A percentile compares a stretch with the other conserved stretches of the same genome.
phyloP scores from a whole-genome alignment of 2,797 vertebrate species.

The Cephalopachus bancanus region DNA sequence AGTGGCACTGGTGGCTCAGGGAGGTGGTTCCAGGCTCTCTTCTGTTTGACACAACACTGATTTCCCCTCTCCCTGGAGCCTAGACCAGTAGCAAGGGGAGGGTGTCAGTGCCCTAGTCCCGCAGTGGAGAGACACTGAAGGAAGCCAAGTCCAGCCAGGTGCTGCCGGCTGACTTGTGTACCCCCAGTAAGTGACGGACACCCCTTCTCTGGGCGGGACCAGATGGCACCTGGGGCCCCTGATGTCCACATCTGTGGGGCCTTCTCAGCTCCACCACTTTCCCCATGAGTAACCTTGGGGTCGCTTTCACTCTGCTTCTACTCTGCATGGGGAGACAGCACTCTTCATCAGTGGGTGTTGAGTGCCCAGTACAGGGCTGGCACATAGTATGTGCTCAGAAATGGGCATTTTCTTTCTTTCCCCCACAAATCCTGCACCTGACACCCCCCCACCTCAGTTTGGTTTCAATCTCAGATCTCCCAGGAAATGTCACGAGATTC shows the following conservation, averaged over 20 bases:
- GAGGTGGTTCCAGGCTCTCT: not conserved
- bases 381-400: not conserved
- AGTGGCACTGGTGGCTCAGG: not conserved
- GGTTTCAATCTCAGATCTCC: conserved; percentile 13
- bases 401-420: not conserved
- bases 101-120: not conserved
- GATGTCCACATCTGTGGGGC: not conserved
- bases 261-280: not conserved
- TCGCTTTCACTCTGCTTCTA: not conserved
- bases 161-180: not conserved
- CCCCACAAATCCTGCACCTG: not conserved
- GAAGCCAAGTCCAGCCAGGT: not conserved
- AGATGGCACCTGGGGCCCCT: not conserved
- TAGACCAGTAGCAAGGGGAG: not conserved
- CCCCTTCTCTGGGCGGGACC: not conserved
- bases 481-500: not conserved
- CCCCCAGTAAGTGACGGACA: not conserved
- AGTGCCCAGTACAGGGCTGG: not conserved
- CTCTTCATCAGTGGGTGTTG: not conserved
- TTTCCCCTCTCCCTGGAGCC: not conserved
- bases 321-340: not conserved
- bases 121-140: not conserved
- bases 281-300: not conserved
- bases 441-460: not conserved
- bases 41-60: not conserved